A percentile compares a stretch with the other conserved stretches of the same genome.
These are phyloP conservation scores for Magallana gigas DNA, from an alignment of 1,140 invertebrate genomes.

Conservation along the genomic window DNA sequence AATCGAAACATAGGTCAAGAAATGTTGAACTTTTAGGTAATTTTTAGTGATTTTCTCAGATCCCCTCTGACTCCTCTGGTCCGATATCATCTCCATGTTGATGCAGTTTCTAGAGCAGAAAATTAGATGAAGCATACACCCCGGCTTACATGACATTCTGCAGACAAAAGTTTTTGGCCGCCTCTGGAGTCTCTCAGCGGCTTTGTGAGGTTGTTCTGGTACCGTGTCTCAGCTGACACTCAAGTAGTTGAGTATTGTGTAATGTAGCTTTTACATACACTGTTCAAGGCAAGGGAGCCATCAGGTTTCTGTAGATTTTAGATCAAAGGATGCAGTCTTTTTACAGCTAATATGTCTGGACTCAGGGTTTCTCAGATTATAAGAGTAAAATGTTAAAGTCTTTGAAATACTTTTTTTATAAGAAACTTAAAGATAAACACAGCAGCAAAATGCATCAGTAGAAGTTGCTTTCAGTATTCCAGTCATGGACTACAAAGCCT, in stretches of 20 bases:
- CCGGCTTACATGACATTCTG: neutral
- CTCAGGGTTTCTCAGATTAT: neutral
- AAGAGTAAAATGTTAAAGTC: neutral
- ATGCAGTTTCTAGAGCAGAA: neutral
- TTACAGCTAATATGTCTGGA: neutral
- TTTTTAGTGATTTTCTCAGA: neutral
- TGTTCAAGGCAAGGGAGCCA: neutral
- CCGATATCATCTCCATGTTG: neutral
- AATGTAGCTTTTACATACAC: neutral
- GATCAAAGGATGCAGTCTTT: neutral
- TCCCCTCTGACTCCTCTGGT: neutral
- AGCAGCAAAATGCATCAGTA: too few species aligned
- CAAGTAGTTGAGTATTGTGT: neutral
- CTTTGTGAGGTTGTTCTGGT: neutral
- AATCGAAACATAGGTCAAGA: neutral
- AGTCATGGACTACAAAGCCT: conserved; percentile 3
- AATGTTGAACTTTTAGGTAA: too few species aligned
- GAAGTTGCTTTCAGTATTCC: neutral
- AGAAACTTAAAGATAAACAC: neutral
- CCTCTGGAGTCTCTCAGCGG: neutral
- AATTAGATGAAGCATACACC: neutral
- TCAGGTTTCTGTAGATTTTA: neutral
- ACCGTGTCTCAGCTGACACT: neutral
- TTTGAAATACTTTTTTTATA: neutral
- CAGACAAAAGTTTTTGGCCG: neutral